Evolutionary conservation across 2,888 invertebrate genomes (phyloP).

Genomic region (Sipha maydis): DNA sequence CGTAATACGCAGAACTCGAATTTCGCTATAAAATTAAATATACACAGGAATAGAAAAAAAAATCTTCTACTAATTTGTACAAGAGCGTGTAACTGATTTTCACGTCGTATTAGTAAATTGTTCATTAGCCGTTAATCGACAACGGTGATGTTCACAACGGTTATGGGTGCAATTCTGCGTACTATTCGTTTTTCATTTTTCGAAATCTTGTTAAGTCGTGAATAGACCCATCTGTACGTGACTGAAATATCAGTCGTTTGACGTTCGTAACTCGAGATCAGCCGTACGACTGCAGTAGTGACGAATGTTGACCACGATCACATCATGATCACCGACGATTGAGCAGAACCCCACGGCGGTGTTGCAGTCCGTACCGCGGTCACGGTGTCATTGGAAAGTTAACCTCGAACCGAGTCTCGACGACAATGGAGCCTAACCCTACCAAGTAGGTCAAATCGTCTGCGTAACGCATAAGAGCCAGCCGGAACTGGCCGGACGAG

Average conservation of each 20-base stretch:
- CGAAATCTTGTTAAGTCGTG: background rate
- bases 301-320: background rate
- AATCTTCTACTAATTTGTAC: too few relatives aligned
- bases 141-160: background rate
- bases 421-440: conserved; percentile 7
- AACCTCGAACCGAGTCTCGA: background rate
- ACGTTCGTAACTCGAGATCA: background rate
- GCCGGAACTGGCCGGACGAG: conserved; percentile 30
- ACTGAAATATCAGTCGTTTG: background rate
- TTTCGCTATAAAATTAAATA: background rate
- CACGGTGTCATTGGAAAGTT: conserved; percentile 28
- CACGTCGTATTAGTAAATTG: too few relatives aligned
- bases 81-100: too few relatives aligned
- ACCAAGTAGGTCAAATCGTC: conserved; percentile 39
- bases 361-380: background rate
- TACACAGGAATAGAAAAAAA: too few relatives aligned
- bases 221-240: background rate
- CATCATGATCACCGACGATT: too few relatives aligned
- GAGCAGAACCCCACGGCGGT: too few relatives aligned
- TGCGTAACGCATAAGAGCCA: background rate
- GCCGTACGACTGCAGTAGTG: too few relatives aligned
- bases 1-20: too few relatives aligned
- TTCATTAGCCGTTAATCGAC: too few relatives aligned
- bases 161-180: background rate
- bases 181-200: background rate